Evolutionary conservation across 2,797 vertebrate species (phyloP).

Genomic region (Luscinia luscinia): DNA sequence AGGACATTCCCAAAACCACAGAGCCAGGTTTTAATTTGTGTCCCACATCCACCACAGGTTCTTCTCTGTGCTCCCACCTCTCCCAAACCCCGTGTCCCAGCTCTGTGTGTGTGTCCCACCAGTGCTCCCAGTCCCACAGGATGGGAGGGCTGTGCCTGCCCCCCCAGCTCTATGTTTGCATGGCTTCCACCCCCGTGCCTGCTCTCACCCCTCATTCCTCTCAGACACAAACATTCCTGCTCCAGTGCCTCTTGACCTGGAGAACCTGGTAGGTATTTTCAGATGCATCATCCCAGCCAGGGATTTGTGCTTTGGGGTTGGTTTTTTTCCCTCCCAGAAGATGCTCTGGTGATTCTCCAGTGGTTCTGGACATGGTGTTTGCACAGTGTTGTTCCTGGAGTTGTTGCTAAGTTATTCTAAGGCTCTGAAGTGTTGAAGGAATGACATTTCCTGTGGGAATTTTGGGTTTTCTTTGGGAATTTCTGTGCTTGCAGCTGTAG

Average conservation of each 20-base stretch:
- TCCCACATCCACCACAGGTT: not conserved
- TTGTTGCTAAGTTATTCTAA: not conserved
- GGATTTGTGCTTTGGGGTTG: not conserved
- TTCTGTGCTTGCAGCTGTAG: not conserved
- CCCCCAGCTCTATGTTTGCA: constrained; percentile 59
- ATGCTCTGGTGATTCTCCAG: constrained; percentile 12
- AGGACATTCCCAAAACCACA: not conserved
- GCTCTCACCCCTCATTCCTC: not conserved
- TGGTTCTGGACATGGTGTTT: not conserved
- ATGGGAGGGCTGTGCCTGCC: constrained; percentile 5
- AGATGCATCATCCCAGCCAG: not conserved
- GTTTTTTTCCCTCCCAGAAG: not conserved
- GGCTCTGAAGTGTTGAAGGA: constrained; percentile 7
- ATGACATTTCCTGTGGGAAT: constrained; percentile 11
- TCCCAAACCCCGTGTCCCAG: not conserved
- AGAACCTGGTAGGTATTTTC: constrained; percentile 35
- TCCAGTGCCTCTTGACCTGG: constrained; percentile 2
- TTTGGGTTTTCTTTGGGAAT: not conserved
- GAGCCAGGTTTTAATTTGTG: not conserved
- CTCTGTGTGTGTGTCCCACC: not conserved
- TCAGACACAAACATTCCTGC: not conserved
- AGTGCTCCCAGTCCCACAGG: not conserved
- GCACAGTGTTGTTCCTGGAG: not conserved
- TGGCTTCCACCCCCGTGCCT: constrained; percentile 21
- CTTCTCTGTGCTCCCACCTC: not conserved